Base-by-base conservation (phyloP, 2,888 invertebrate genomes). In the Flabesymbios commensalis region DNA sequence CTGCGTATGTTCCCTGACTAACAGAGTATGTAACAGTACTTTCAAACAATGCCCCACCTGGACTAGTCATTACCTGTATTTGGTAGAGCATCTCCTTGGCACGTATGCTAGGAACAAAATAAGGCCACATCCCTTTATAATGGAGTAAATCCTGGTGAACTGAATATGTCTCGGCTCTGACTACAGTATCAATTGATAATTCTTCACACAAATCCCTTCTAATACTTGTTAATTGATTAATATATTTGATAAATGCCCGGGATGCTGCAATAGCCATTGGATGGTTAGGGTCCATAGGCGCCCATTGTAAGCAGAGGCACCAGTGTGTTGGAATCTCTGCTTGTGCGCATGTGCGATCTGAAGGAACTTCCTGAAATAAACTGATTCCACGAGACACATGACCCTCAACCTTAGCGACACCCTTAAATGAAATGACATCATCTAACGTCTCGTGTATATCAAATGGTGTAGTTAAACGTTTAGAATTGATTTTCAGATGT, bases 91-190 rank as follows among this genome's bases (percentile, higher is more conserved):
- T 88, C 29, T 84, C 85, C 0, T 86, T 84, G 0, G 88, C 74
- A 22, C 83, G 77, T 2, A 89, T 87, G 64, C 87, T 83, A 28
- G 88, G 88, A 0, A 87, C 86, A 71, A 96, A 87, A 78, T 91
- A 90, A 0, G 92, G 90, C 1, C 91, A 85, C 71, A 92, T 93
- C 0, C 96, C 95, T n/a, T n/a, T n/a, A n/a, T n/a, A n/a, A n/a
- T n/a, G n/a, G n/a, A n/a, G n/a, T n/a, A n/a, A n/a, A n/a, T n/a
- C n/a, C n/a, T n/a, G n/a, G n/a, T n/a, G n/a, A n/a, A n/a, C n/a
- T n/a, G n/a, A n/a, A n/a, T n/a, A n/a, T n/a, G n/a, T n/a, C n/a
- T n/a, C n/a, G n/a, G n/a, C n/a, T n/a, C n/a, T n/a, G n/a, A n/a
- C n/a, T n/a, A n/a, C n/a, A n/a, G n/a, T n/a, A n/a, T n/a, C n/a